Evolutionary conservation across 2,888 invertebrate genomes (phyloP).

Genomic region (Eugnorisma glareosa): DNA sequence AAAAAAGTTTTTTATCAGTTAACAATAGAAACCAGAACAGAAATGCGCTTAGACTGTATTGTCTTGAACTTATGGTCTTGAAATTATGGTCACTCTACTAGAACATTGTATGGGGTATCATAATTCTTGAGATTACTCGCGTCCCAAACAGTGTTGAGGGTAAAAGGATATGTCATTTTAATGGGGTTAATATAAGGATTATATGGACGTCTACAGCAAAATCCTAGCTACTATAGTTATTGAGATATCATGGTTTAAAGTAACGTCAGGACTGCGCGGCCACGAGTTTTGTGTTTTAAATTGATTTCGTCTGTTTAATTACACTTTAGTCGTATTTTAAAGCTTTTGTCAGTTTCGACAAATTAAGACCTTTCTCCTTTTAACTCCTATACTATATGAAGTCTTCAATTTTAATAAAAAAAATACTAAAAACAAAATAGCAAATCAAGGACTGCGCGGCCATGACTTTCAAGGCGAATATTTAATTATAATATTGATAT

Average conservation of each 20-base stretch:
- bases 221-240: slow-evolving; percentile 45
- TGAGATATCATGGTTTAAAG: slow-evolving; percentile 46
- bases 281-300: slow-evolving; percentile 43
- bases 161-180: slow-evolving; percentile 44
- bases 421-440: slow-evolving; percentile 46
- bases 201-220: slow-evolving; percentile 47
- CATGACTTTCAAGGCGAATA: slow-evolving; percentile 50
- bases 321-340: slow-evolving; percentile 41
- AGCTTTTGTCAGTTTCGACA: slow-evolving; percentile 45
- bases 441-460: slow-evolving; percentile 49
- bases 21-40: slow-evolving; percentile 50
- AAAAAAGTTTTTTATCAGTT: slow-evolving; percentile 48
- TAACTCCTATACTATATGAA: slow-evolving; percentile 48
- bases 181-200: slow-evolving; percentile 44
- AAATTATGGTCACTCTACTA: slow-evolving; percentile 40
- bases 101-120: slow-evolving; percentile 47
- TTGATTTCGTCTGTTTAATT: slow-evolving; percentile 42
- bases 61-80: slow-evolving; percentile 40
- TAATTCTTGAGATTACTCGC: slow-evolving; percentile 38
- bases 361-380: slow-evolving; percentile 40
- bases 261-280: slow-evolving; percentile 47
- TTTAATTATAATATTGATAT: slow-evolving; percentile 50
- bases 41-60: slow-evolving; percentile 42
- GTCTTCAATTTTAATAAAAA: slow-evolving; percentile 46
- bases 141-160: slow-evolving; percentile 37